Evolutionary conservation across 2,797 vertebrate species (phyloP), one percentile per base, ranked within the genome.

Genomic region (Periparus ater): DNA sequence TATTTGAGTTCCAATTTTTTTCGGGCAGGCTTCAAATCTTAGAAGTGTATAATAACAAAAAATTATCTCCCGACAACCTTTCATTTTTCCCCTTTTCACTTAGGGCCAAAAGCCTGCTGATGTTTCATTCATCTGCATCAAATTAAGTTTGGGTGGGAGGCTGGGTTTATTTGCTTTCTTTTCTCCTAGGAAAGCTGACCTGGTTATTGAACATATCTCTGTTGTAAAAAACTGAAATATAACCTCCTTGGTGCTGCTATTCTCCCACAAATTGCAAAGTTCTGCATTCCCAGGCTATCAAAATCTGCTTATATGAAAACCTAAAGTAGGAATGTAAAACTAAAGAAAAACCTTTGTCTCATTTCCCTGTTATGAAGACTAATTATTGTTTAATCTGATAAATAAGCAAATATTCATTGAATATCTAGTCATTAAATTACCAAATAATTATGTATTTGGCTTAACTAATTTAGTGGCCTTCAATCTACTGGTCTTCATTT

Each of bases 21-120:
- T 91, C 32, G 82, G 77, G 70, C 80, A 63, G 36, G 2, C 50
- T 97, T 96, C 63, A 83, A 68, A 66, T 60, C 80, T 86, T 70
- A 78, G 27, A 84, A 68, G 23, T 65, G 36, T 63, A 81, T 73
- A 67, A 81, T 22, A 74, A 48, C 7, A 61, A 85, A 36, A 58
- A 62, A 62, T 4, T 20, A 95, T 85, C 77, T 94, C 50, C 65
- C 85, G 80, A 66, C 42, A 75, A 47, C 32, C 66, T 91, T 87
- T 75, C 29, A 83, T 76, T 88, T 27, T 86, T 84, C 91, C 62
- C 70, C 61, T 94, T 65, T 93, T 95, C 65, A 65, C n/a, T 91
- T 91, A 73, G 77, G 84, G 96, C 96, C 95, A 97, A 98, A 97
- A 97, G 83, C 81, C 72, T 98, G 97, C 97, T 91, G 97, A 98